phyloP scores from a whole-genome alignment of 2,113 vertebrate species.

The Siphamia tubifer region DNA sequence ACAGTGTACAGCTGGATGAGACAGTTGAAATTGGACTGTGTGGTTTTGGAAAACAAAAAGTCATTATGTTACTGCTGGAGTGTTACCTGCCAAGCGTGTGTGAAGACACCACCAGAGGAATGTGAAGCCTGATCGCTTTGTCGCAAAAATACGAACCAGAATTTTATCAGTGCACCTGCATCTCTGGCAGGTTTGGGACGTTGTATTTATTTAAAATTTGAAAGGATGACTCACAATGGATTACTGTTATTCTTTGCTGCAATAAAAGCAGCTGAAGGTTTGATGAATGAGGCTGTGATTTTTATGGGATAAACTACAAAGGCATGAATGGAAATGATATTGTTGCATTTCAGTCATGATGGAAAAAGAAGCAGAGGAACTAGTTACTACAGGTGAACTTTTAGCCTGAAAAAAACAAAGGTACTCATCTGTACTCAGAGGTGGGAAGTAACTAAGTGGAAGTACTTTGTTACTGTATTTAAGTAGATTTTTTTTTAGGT shows the following conservation, averaged over 20 bases:
- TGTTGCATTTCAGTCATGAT: neutral
- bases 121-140: conserved; percentile 14
- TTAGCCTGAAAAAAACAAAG: neutral
- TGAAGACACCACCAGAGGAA: conserved; percentile 30
- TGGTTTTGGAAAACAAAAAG: conserved; percentile 54
- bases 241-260: neutral
- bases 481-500: no score
- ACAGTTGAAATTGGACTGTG: conserved; percentile 30
- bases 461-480: no score
- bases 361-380: neutral
- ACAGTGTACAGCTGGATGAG: conserved; percentile 43
- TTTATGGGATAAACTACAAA: conserved; percentile 20
- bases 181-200: conserved; percentile 4
- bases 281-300: conserved; percentile 3
- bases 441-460: no score
- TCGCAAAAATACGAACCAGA: neutral
- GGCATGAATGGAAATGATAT: neutral
- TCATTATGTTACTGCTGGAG: conserved; percentile 33
- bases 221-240: conserved; percentile 2
- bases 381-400: neutral
- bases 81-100: conserved; percentile 22
- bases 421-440: no score
- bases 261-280: neutral
- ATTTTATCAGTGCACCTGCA: conserved; percentile 19
- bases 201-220: conserved; percentile 1